phyloP scores from a whole-genome alignment of 1,140 invertebrate genomes.

The Aphelenchoides fujianensis region DNA sequence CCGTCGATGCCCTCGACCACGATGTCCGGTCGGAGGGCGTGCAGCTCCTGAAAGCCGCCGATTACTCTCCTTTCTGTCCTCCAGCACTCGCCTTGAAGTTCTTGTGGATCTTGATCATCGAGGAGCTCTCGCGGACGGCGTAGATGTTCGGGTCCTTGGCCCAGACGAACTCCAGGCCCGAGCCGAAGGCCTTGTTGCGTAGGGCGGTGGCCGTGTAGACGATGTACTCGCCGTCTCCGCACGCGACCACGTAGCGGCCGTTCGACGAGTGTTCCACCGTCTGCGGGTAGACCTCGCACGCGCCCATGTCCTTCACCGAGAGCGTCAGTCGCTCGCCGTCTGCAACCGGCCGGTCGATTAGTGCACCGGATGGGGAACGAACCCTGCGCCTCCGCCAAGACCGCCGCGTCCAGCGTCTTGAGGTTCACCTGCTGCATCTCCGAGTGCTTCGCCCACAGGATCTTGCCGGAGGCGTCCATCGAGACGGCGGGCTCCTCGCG shows the following conservation, averaged over 20 bases:
- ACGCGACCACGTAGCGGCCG: constrained; percentile 90
- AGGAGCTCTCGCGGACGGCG: constrained; percentile 82
- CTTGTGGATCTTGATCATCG: constrained; percentile 70
- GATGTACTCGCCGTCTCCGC: constrained; percentile 98
- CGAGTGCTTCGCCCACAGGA: constrained; percentile 95
- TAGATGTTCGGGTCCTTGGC: constrained; percentile 91
- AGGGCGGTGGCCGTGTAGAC: constrained; percentile 99
- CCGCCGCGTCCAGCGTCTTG: constrained; percentile 68
- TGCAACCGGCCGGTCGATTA: constrained; percentile 27
- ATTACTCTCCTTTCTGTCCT: constrained; percentile 26
- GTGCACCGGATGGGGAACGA: constrained; percentile 14
- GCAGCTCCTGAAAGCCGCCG: constrained; percentile 31
- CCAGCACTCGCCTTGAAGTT: constrained; percentile 48
- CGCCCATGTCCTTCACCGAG: constrained; percentile 95
- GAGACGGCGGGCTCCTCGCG: constrained; percentile 97
- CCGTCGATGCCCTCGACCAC: constrained; percentile 78
- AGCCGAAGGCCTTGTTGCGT: constrained; percentile 95
- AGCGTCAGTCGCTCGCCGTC: constrained; percentile 88
- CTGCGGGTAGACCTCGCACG: constrained; percentile 98
- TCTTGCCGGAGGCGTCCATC: constrained; percentile 96
- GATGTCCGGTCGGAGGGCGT: constrained; percentile 51
- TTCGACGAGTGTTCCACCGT: constrained; percentile 97
- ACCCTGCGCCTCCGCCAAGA: constrained; percentile 53
- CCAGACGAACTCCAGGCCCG: constrained; percentile 98
- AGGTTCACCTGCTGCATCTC: constrained; percentile 97